Evolutionary conservation across 2,797 vertebrate genomes (phyloP).

Genomic region (Furcifer pardalis): DNA sequence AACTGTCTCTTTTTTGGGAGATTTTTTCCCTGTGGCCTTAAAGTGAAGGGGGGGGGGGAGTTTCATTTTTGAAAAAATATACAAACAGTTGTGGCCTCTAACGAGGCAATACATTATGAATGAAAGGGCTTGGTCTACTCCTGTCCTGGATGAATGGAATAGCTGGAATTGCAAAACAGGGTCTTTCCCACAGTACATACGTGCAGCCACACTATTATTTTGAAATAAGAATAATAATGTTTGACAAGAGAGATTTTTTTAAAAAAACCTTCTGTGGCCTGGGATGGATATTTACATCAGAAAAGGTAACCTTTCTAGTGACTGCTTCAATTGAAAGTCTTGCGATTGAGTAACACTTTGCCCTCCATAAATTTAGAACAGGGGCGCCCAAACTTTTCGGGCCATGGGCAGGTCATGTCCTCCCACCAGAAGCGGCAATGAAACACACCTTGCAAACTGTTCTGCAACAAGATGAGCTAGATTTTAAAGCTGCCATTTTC

Average conservation of each 20-base stretch:
- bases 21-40: not conserved
- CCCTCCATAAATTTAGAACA: not conserved
- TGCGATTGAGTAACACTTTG: not conserved
- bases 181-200: not conserved
- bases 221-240: not conserved
- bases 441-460: too few relatives aligned
- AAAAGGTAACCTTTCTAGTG: too few relatives aligned
- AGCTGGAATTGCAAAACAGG: not conserved
- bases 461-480: too few relatives aligned
- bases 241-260: not conserved
- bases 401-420: too few relatives aligned
- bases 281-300: not conserved
- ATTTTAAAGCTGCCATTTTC: too few relatives aligned
- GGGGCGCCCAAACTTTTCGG: too few relatives aligned
- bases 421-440: too few relatives aligned
- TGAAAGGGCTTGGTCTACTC: not conserved
- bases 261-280: not conserved
- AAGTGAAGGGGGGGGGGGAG: too few relatives aligned
- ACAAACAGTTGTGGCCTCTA: not conserved
- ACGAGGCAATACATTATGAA: not conserved
- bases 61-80: not conserved
- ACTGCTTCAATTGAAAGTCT: not conserved
- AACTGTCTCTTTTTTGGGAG: too few relatives aligned
- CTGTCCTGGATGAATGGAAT: not conserved
- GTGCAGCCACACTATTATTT: not conserved